Base-by-base conservation (phyloP, 1,140 invertebrate genomes). In the Lysiphlebus fabarum region DNA sequence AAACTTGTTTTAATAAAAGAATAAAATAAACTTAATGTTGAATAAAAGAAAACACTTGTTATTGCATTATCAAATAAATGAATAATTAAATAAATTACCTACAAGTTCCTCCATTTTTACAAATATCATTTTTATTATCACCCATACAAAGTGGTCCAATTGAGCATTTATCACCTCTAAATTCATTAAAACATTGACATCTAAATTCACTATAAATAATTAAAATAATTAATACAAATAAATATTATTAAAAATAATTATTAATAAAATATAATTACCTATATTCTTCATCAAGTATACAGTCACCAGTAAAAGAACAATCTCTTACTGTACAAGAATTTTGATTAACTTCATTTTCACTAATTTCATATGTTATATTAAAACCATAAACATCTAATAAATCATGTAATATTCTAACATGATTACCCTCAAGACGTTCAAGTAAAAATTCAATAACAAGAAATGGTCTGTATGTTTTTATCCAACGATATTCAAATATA, bases 341-440 rank as follows among this genome's bases (percentile, higher is more conserved):
- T 3, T 78, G 63, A 63, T 84, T 83, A 14, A 82, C 79, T 9
- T 79, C 69, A 40, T 70, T 70, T 60, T 78, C 71, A 1, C 75
- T 82, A 62, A 95, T 87, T 70, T 93, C 90, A 72, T 94, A 95
- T 5, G 92, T 95, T 62, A 95, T 87, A 74, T 96, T 96, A 79
- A 96, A 95, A 7, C 93, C 93, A 70, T 89, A 94, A 4, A 93
- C 91, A 62, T 93, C 87, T 17, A 94, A 80, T 8, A 95, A 80
- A 53, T 88, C 84, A 64, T 92, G 86, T 43, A 92, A 75, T 0
- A 91, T 91, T 1, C 93, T 79, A 42, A 95, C 78, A 73, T 95
- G 91, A 42, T 90, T 88, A 6, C 92, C 91, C 65, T 91, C 89
- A 53, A 91, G 79, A 17, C 86, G 77, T 59, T 86, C 80, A 44